These are phyloP conservation scores for Masticophis lateralis DNA, from an alignment of 2,797 vertebrate species.

Conservation along the genomic window DNA sequence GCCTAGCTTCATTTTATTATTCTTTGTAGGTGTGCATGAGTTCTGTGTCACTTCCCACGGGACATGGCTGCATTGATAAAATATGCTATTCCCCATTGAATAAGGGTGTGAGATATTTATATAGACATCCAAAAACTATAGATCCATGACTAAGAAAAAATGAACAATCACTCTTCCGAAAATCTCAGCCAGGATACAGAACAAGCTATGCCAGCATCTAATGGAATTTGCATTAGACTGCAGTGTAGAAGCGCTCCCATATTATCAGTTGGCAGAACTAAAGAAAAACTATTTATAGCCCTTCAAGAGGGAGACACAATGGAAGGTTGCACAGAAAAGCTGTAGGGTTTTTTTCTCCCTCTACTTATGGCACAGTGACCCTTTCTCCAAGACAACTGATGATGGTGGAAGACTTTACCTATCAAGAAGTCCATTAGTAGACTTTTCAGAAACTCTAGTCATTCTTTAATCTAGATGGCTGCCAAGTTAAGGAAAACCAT, in stretches of 20 bases:
- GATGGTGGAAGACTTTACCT: not conserved
- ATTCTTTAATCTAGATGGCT: not conserved
- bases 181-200: not conserved
- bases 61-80: not conserved
- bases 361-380: not conserved
- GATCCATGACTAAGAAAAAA: not conserved
- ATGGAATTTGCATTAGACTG: not conserved
- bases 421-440: not conserved
- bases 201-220: not conserved
- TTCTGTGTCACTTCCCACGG: not conserved
- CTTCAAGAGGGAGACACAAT: not conserved
- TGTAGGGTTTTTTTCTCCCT: not conserved
- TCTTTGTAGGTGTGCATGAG: not conserved
- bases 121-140: not conserved
- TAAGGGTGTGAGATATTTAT: not conserved
- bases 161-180: not conserved
- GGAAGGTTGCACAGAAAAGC: not conserved
- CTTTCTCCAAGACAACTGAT: not conserved
- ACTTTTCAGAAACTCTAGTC: not conserved
- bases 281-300: not conserved
- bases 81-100: not conserved
- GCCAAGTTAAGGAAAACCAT: not conserved
- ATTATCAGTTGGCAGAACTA: not conserved
- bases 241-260: not conserved
- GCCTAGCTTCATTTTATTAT: constrained; percentile 4